Base-by-base conservation (phyloP, 1,140 invertebrate genomes). In the Listronotus bonariensis region DNA sequence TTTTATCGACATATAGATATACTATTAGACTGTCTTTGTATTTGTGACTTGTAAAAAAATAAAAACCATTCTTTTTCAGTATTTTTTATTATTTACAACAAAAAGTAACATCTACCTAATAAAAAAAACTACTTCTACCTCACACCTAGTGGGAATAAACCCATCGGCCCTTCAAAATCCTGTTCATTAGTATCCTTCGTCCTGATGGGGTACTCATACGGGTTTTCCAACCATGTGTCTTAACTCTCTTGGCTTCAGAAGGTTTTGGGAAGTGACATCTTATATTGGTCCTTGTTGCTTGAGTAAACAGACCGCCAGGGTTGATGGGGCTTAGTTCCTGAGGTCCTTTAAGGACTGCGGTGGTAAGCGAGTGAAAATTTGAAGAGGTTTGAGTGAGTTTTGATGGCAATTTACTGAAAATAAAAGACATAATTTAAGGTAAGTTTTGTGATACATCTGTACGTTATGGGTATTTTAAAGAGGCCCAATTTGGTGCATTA, bases 251-350 rank as follows among this genome's bases (percentile, higher is more conserved):
- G 0, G 81, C 82, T 81, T 93, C 91, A 59, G 81, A 87, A 0
- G 91, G 87, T 38, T 85, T 80, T 6, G 90, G 90, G 69, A 92
- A 92, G 68, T 89, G 85, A 71, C 84, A 83, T 31, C 88, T 82
- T 0, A 87, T 79, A 43, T 80, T 82, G 0, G 75, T 81, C 68
- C 83, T 76, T 34, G 77, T 71, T 9, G 71, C 63, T n/a, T 72
- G 46, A 38, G 53, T 65, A 49, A 75, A 75, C 0, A 72, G 42
- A n/a, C 70, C 67, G 72, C 66, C 78, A 38, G 71, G 65, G 65
- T 69, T 75, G 31, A 36, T 69, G 17, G 14, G 48, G 43, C 14
- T 56, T 45, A 53, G 63, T 48, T 48, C 38, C 11, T 20, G 45
- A 40, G 14, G 9, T n/a, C 42, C 26, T 26, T 56, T 31, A 18